These are phyloP conservation scores for Pseudomugil gertrudae DNA, from an alignment of 2,797 vertebrate species.

Conservation along the genomic window DNA sequence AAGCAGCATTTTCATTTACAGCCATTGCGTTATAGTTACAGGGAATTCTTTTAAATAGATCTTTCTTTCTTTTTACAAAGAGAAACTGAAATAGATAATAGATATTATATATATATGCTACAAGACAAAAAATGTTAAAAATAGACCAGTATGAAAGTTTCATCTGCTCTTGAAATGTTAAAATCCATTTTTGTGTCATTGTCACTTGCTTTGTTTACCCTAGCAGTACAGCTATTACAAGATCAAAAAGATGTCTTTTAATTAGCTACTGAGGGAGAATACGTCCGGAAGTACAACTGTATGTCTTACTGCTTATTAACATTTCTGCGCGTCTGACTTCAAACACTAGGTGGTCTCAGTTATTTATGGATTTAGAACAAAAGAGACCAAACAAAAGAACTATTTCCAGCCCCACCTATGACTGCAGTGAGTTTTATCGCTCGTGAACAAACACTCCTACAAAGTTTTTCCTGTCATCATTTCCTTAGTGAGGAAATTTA, in stretches of 20 bases:
- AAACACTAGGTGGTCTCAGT: conserved; percentile 64
- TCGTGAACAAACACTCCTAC: conserved; percentile 40
- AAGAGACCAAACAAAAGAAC: conserved; percentile 49
- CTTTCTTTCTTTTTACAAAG: background rate
- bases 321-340: conserved; percentile 69
- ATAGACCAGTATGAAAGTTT: conserved; percentile 56
- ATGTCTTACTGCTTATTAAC: conserved; percentile 68
- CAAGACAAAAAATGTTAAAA: conserved; percentile 46
- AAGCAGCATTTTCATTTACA: background rate
- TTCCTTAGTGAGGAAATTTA: conserved; percentile 25
- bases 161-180: conserved; percentile 63
- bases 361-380: conserved; percentile 72
- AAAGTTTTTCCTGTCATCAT: conserved; percentile 33
- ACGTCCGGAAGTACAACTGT: conserved; percentile 64
- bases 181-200: conserved; percentile 72
- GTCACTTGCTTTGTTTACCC: conserved; percentile 74
- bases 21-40: background rate
- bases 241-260: conserved; percentile 79
- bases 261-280: conserved; percentile 76
- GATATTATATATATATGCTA: conserved; percentile 23
- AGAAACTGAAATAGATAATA: conserved; percentile 9
- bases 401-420: conserved; percentile 45
- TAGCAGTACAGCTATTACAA: conserved; percentile 73
- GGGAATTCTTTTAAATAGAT: background rate
- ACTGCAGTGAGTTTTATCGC: conserved; percentile 49